Evolutionary conservation across 2,113 vertebrate species (phyloP).

Genomic region (Neolamprologus hecqui): DNA sequence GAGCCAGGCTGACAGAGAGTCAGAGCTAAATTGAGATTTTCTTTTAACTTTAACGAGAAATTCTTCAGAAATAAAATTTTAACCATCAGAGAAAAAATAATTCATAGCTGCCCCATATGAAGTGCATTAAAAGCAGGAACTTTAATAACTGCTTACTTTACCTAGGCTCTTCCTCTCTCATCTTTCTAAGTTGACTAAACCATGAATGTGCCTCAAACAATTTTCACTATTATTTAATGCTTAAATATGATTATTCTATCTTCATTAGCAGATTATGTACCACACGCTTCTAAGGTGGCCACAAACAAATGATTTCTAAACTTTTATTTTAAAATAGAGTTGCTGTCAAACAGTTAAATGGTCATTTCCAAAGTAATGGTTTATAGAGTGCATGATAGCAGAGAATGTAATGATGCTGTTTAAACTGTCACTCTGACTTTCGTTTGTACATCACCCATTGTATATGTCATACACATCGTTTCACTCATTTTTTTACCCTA

Average conservation of each 20-base stretch:
- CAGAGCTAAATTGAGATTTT: neutral
- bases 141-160: neutral
- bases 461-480: neutral
- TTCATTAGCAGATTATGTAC: neutral
- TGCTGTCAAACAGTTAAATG: neutral
- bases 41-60: neutral
- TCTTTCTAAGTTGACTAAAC: neutral
- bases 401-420: neutral
- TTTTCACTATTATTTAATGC: neutral
- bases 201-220: neutral
- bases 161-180: fast-evolving
- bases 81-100: neutral
- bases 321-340: neutral
- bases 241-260: neutral
- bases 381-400: neutral
- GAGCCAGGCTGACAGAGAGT: neutral
- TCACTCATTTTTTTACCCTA: slow-evolving; percentile 2
- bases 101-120: neutral
- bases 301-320: neutral
- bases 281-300: neutral
- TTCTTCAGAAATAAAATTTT: neutral
- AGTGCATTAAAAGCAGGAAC: neutral
- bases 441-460: neutral
- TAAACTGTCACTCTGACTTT: neutral
- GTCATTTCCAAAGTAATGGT: neutral